These are phyloP conservation scores for Bufo gargarizans DNA, from an alignment of 2,113 vertebrate genomes.

Conservation along the genomic window DNA sequence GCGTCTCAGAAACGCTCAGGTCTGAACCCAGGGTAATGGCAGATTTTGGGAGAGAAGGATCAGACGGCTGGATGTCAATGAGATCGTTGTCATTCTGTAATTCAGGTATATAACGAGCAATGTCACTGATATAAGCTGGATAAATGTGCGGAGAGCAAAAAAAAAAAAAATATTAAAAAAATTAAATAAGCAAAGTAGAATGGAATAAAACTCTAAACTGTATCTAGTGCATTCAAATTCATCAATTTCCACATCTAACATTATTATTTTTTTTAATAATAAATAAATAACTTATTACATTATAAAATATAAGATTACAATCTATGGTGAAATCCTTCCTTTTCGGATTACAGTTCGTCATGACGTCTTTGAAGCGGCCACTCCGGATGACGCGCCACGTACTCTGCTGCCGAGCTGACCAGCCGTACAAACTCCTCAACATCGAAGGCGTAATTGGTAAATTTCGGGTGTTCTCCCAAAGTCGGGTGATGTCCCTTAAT, in stretches of 20 bases:
- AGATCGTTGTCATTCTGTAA: too few relatives aligned
- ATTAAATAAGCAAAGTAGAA: background rate
- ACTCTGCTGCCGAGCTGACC: slow-evolving; percentile 83
- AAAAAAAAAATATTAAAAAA: background rate
- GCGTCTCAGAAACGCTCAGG: too few relatives aligned
- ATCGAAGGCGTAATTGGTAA: slow-evolving; percentile 96
- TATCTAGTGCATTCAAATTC: background rate
- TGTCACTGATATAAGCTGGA: background rate
- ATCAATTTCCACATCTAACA: background rate
- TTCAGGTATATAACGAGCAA: too few relatives aligned
- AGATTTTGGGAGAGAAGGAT: too few relatives aligned
- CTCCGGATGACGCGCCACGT: slow-evolving; percentile 82
- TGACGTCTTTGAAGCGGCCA: slow-evolving; percentile 77
- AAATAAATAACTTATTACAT: slow-evolving; percentile 34
- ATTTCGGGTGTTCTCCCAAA: slow-evolving; percentile 94
- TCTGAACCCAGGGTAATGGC: too few relatives aligned
- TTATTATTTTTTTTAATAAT: background rate
- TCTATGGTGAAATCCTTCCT: background rate
- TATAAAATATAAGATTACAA: background rate
- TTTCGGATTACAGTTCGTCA: slow-evolving; percentile 81
- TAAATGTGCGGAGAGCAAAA: background rate
- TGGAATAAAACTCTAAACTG: background rate
- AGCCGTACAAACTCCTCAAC: slow-evolving; percentile 91
- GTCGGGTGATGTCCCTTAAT: slow-evolving; percentile 95
- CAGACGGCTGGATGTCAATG: too few relatives aligned